Percentiles rank a stretch among this genome's conserved stretches.
These are phyloP conservation scores for Motacilla alba DNA, from an alignment of 2,113 vertebrate genomes.

Conservation along the genomic window DNA sequence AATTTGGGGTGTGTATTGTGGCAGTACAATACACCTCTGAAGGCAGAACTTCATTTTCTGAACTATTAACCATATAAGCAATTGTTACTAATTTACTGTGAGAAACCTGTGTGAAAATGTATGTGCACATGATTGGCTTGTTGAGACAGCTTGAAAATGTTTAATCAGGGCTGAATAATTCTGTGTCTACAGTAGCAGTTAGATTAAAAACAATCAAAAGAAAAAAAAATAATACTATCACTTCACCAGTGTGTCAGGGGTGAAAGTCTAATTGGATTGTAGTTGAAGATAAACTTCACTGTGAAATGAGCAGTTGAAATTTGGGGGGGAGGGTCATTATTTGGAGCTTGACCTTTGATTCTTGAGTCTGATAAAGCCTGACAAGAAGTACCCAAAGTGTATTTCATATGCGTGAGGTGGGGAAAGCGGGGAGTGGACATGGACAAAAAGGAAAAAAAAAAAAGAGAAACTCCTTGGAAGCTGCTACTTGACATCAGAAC, in stretches of 20 bases:
- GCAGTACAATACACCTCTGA: constrained; percentile 16
- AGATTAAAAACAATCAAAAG: not conserved
- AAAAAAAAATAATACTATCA: not conserved
- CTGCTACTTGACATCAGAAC: not conserved
- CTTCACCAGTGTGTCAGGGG: not conserved
- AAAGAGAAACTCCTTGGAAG: not conserved
- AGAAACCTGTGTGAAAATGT: not conserved
- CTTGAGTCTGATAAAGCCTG: not conserved
- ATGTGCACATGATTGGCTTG: not conserved
- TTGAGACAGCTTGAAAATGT: constrained; percentile 34
- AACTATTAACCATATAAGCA: constrained; percentile 49
- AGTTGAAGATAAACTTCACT: not conserved
- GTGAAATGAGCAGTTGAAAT: not conserved
- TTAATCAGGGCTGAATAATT: constrained; percentile 33
- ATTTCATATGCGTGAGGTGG: rapidly evolving
- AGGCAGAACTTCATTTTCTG: constrained; percentile 37
- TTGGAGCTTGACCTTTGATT: not conserved
- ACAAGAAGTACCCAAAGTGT: not conserved
- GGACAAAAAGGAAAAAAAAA: not conserved
- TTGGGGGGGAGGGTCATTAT: not conserved
- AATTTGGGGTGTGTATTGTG: not conserved
- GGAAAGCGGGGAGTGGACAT: rapidly evolving
- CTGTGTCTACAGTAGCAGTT: not conserved
- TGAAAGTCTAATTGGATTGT: constrained; percentile 13
- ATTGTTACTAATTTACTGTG: constrained; percentile 58